Percentiles rank a stretch among this genome's conserved stretches.
Evolutionary conservation across 2,113 vertebrate genomes (phyloP).

Genomic region (Anguilla japonica): DNA sequence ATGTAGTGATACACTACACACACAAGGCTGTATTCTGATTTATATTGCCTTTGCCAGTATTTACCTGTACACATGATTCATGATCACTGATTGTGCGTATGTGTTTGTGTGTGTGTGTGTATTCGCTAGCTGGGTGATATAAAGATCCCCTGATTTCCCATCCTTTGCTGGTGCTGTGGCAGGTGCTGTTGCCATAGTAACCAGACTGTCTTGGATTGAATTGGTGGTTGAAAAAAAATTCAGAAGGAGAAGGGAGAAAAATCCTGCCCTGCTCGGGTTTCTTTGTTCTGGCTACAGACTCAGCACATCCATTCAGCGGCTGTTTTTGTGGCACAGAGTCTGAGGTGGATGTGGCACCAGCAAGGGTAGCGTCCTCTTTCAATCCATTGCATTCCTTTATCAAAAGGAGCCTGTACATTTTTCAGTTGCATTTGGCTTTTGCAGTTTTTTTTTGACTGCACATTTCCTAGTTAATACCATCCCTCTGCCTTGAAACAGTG

Average conservation of each 20-base stretch:
- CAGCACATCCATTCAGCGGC: conserved; percentile 38
- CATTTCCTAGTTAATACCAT: background rate
- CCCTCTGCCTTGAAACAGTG: background rate
- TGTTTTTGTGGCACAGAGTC: conserved; percentile 33
- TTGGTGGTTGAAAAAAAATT: conserved; percentile 36
- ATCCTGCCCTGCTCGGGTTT: conserved; percentile 32
- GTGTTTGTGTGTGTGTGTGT: background rate
- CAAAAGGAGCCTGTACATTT: background rate
- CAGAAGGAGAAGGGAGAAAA: conserved; percentile 20
- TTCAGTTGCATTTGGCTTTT: background rate
- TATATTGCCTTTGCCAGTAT: background rate
- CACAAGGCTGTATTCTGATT: background rate
- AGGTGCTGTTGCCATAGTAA: conserved; percentile 52
- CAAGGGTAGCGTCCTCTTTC: background rate
- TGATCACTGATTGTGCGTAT: background rate
- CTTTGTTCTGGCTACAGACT: conserved; percentile 50
- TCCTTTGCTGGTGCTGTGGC: conserved; percentile 19
- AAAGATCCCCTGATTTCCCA: conserved; percentile 29
- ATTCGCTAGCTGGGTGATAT: background rate
- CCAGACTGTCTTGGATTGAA: conserved; percentile 50
- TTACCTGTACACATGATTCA: background rate
- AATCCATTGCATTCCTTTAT: background rate
- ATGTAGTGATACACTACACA: background rate
- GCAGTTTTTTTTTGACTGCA: background rate
- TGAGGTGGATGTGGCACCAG: background rate